These are phyloP conservation scores for Trididemnum nubilum DNA, from an alignment of 23 tunicate genomes.

Conservation along the genomic window DNA sequence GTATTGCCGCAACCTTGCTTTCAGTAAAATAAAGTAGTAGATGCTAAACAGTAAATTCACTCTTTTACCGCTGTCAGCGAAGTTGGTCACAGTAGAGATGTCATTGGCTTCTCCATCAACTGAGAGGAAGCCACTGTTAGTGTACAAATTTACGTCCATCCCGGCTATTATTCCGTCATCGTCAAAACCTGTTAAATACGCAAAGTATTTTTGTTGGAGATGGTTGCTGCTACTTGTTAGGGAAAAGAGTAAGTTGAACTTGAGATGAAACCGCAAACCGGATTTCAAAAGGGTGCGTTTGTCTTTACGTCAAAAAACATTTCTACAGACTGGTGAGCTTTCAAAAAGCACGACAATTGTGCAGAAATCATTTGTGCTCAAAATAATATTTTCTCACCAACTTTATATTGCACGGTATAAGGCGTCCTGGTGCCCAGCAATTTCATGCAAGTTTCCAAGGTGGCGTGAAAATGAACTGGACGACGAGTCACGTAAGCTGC, in stretches of 20 bases:
- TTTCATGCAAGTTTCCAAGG: constrained; percentile 72
- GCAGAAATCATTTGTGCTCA: too few relatives aligned
- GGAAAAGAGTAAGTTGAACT: too few relatives aligned
- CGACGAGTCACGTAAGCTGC: constrained; percentile 67
- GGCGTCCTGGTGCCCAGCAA: constrained; percentile 66
- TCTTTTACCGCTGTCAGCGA: constrained; percentile 66
- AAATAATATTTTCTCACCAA: constrained; percentile 72
- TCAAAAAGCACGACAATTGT: too few relatives aligned
- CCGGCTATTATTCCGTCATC: constrained; percentile 47
- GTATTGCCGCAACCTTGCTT: too few relatives aligned
- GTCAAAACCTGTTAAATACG: constrained; percentile 57
- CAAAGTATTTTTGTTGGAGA: too few relatives aligned
- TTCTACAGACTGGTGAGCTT: too few relatives aligned
- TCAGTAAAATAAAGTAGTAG: too few relatives aligned
- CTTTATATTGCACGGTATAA: constrained; percentile 46
- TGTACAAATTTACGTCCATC: constrained; percentile 34
- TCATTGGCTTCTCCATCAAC: constrained; percentile 21
- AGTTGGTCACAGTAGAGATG: neutral
- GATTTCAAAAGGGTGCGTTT: too few relatives aligned
- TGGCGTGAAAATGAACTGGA: constrained; percentile 71
- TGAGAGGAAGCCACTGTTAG: constrained; percentile 48
- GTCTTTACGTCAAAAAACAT: too few relatives aligned
- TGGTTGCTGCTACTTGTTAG: too few relatives aligned
- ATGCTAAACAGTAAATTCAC: too few relatives aligned
- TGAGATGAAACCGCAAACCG: too few relatives aligned